Evolutionary conservation across 2,888 invertebrate species (phyloP).

Genomic region (Oxycera nigricornis): DNA sequence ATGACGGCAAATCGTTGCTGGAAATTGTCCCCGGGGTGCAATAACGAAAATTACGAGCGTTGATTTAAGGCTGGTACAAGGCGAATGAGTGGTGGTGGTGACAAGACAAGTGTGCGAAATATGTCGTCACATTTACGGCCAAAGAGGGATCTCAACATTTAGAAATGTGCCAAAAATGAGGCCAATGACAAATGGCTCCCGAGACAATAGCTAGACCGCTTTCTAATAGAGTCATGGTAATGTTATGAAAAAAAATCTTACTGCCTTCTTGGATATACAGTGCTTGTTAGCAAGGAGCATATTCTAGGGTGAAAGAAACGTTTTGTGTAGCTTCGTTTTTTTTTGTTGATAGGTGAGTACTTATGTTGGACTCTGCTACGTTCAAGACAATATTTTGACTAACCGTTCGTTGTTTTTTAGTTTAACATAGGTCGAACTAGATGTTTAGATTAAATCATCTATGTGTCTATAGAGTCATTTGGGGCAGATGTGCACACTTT

Average conservation of each 20-base stretch:
- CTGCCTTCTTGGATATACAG: too few relatives aligned
- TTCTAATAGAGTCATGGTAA: constrained; percentile 35
- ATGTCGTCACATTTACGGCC: constrained; percentile 37
- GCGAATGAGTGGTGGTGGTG: not conserved
- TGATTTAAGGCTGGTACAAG: constrained; percentile 49
- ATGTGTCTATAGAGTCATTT: too few relatives aligned
- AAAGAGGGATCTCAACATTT: constrained; percentile 18
- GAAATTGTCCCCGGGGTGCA: constrained; percentile 53
- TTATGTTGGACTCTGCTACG: too few relatives aligned
- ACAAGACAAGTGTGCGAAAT: constrained; percentile 29
- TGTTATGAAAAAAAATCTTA: not conserved
- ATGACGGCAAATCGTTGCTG: constrained; percentile 44
- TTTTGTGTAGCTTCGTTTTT: too few relatives aligned
- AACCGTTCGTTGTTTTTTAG: too few relatives aligned
- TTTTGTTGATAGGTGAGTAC: too few relatives aligned
- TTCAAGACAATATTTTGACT: too few relatives aligned
- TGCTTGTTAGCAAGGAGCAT: too few relatives aligned
- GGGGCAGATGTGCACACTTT: too few relatives aligned
- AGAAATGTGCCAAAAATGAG: constrained; percentile 41
- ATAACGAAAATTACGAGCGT: constrained; percentile 55
- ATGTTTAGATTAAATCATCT: too few relatives aligned
- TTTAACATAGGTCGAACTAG: too few relatives aligned
- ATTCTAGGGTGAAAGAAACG: too few relatives aligned
- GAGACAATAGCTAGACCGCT: constrained; percentile 29
- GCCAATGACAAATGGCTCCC: constrained; percentile 40